These are phyloP conservation scores for Chironomus striatipennis DNA, from an alignment of 1,140 invertebrate genomes.

Conservation along the genomic window DNA sequence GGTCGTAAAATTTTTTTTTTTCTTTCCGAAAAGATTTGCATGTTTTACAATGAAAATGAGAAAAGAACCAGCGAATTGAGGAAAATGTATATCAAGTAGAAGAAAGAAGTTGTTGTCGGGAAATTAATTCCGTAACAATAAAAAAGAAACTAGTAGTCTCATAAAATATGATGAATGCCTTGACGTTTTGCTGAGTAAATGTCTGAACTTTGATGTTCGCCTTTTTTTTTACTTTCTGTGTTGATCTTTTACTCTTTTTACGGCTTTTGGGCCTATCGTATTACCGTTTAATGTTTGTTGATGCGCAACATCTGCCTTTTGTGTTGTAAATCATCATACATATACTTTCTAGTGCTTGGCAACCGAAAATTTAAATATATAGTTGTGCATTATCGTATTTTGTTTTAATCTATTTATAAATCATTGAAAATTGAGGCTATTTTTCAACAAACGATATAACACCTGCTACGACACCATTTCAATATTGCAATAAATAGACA, in stretches of 20 bases:
- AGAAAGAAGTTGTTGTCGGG: not conserved
- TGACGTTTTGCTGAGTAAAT: not conserved
- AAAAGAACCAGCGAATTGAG: too few relatives aligned
- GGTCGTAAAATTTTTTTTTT: not conserved
- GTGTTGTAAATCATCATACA: not conserved
- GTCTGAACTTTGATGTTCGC: conserved; percentile 17
- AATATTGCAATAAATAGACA: not conserved
- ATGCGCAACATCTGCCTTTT: conserved; percentile 16
- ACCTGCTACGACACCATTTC: conserved; percentile 11
- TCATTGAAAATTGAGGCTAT: conserved; percentile 8
- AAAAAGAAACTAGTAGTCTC: not conserved
- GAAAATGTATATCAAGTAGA: not conserved
- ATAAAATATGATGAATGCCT: not conserved
- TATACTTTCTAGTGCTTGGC: not conserved
- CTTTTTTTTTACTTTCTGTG: not conserved
- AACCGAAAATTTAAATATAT: not conserved
- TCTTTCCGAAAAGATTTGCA: too few relatives aligned
- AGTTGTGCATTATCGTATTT: conserved; percentile 7
- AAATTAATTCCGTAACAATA: not conserved
- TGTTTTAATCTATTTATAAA: conserved; percentile 15
- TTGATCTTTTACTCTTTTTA: conserved; percentile 18
- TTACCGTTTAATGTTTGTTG: conserved; percentile 19
- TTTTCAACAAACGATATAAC: conserved; percentile 9
- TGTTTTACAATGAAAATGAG: too few relatives aligned
- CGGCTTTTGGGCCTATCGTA: not conserved